Conservation (phyloP, 30 jellyfish, hydroid and myxozoan genomes). For the Rhopilema esculentum region DNA sequence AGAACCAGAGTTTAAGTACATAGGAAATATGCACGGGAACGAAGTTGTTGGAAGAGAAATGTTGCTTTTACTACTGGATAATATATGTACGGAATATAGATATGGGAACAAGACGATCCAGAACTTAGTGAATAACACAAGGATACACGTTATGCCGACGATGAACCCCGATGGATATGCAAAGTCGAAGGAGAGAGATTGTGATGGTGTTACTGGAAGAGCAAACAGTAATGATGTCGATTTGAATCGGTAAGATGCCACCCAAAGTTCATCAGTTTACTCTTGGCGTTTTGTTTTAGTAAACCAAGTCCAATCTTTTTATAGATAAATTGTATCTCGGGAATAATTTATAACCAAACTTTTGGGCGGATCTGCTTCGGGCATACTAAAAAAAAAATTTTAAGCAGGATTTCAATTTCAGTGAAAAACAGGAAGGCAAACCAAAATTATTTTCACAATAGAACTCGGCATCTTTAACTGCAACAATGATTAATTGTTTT, state of each 20-base stretch:
- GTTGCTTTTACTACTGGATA: constrained; percentile 80
- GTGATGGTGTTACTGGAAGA: constrained; percentile 83
- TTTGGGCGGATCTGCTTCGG: no score
- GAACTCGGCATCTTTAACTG: no score
- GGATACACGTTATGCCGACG: constrained; percentile 93
- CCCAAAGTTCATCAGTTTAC: neutral
- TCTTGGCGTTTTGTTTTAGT: no score
- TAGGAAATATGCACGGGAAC: constrained; percentile 99
- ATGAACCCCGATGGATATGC: constrained; percentile 99
- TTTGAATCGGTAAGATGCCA: constrained; percentile 77
- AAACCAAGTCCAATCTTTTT: no score
- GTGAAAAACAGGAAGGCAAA: no score
- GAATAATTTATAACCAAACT: no score
- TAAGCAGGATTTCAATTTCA: no score
- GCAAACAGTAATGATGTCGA: constrained; percentile 85
- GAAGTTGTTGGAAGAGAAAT: constrained; percentile 99
- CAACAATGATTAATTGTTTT: no score
- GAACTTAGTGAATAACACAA: constrained; percentile 60
- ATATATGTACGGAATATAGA: constrained; percentile 77
- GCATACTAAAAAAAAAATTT: no score
- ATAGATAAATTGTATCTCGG: no score
- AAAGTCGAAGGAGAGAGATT: constrained; percentile 66
- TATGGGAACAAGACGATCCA: constrained; percentile 49
- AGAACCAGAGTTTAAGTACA: constrained; percentile 93
- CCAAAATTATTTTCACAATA: no score